phyloP scores from a whole-genome alignment of 2,888 invertebrate species.

The Leucoptera coffeella region DNA sequence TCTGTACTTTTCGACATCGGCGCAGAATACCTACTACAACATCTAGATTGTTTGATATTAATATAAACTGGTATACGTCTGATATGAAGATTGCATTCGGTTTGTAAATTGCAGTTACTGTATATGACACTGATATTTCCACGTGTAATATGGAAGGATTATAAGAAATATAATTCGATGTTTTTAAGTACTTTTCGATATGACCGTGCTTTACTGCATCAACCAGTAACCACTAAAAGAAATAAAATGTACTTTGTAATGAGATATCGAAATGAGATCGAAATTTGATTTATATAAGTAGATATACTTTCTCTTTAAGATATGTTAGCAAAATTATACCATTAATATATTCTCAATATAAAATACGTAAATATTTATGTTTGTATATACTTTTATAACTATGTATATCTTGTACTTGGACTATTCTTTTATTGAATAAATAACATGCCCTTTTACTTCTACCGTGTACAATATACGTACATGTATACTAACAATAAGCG shows the following conservation, averaged over 20 bases:
- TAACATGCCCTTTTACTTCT: too few relatives aligned
- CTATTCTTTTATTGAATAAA: too few relatives aligned
- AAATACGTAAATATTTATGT: slow-evolving; percentile 30
- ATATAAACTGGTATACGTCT: too few relatives aligned
- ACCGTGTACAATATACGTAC: slow-evolving; percentile 33
- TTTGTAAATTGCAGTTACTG: not conserved
- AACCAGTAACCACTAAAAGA: not conserved
- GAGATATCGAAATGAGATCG: slow-evolving; percentile 34
- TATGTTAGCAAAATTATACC: slow-evolving; percentile 22
- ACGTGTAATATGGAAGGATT: not conserved
- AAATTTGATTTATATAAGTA: slow-evolving; percentile 31
- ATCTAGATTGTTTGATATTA: too few relatives aligned
- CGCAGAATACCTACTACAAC: not conserved
- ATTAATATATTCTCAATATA: slow-evolving; percentile 31
- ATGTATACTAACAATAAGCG: slow-evolving; percentile 12
- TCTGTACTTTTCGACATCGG: slow-evolving; percentile 12
- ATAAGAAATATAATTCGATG: not conserved
- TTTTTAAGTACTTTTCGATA: not conserved
- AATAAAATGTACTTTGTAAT: not conserved
- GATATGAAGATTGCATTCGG: too few relatives aligned
- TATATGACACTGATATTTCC: not conserved
- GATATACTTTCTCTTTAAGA: slow-evolving; percentile 17
- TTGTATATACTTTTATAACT: slow-evolving; percentile 43
- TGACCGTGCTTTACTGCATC: not conserved
- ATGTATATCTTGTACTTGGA: slow-evolving; percentile 38